Base-by-base conservation (phyloP, 2,888 invertebrate genomes). In the Volucella inanis region DNA sequence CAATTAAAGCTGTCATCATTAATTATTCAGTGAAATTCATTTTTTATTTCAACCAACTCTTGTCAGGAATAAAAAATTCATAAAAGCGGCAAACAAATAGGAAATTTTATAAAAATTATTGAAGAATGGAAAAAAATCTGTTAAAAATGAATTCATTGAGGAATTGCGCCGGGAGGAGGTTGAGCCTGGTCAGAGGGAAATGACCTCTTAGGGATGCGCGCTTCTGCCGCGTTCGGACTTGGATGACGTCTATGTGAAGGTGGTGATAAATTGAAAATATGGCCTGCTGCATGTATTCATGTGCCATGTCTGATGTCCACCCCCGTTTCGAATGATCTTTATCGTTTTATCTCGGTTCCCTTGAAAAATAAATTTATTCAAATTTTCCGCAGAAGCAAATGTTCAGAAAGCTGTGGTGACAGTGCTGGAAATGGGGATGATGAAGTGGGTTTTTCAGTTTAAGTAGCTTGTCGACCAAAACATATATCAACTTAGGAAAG, bases 1-100 rank as follows among this genome's bases (percentile, higher is more conserved):
- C 85, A 81, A 81, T 85, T 85, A 81, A 85, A 81, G 76, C 67
- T 68, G 85, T 67, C 85, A 62, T 68, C 71, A 72, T 85, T 77
- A 71, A 72, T 85, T 85, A 81, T 85, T 77, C 72, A 52, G 57
- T 38, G 50, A 57, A 81, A 81, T 68, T 67, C 72, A 62, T 77
- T 55, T 81, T 80, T 74, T 59, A 11, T 38, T 70, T 70, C 31
- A 70, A 76, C 47, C 67, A 52, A 22, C 45, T 18, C 14, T 39
- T 67, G 41, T 22, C 45, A 49, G 45, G 55, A 76, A 64, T 64
- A 52, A 31, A 31, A 31, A 31, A 31, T 31, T 31, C 6, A 6
- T 31, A 31, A 31, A 31, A 31, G 31, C 31, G 6, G 31, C 57
- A 64, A 55, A 65, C 31, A 57, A 68, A 68, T 68, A 59, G n/a